Evolutionary conservation across 2,113 vertebrate species (phyloP).

Genomic region (Corapipo altera): DNA sequence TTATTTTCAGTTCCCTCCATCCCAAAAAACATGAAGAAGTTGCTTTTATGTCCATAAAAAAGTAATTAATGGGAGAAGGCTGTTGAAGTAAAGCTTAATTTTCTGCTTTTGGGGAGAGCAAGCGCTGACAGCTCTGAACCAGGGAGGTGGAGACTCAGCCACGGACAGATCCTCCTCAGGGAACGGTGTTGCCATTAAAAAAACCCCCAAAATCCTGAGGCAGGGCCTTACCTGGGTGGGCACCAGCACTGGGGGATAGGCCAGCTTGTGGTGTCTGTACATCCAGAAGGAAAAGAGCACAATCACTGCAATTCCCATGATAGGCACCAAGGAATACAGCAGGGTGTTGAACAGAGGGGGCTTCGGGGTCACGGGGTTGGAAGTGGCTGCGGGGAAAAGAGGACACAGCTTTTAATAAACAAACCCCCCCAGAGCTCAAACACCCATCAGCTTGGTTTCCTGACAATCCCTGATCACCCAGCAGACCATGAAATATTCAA

Average conservation of each 20-base stretch:
- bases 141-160: neutral
- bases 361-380: conserved; percentile 89
- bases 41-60: neutral
- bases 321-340: conserved; percentile 94
- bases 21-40: neutral
- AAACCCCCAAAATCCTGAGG: neutral
- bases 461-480: neutral
- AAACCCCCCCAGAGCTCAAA: neutral
- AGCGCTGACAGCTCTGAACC: neutral
- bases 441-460: neutral
- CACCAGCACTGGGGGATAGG: conserved; percentile 95
- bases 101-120: neutral
- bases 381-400: conserved; percentile 81
- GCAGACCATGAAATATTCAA: neutral
- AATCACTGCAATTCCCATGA: conserved; percentile 91
- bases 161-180: neutral
- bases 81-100: conserved; percentile 28
- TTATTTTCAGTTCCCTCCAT: neutral
- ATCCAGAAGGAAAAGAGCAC: conserved; percentile 97
- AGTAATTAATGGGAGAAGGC: neutral
- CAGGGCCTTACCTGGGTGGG: conserved; percentile 91
- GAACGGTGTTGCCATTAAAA: neutral
- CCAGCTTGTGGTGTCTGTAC: conserved; percentile 97
- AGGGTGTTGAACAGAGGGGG: conserved; percentile 92
- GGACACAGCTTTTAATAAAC: neutral